A percentile compares a stretch with the other conserved stretches of the same genome.
phyloP scores from a whole-genome alignment of 1,140 invertebrate species.

The Ceratoteleas bidentatus region DNA sequence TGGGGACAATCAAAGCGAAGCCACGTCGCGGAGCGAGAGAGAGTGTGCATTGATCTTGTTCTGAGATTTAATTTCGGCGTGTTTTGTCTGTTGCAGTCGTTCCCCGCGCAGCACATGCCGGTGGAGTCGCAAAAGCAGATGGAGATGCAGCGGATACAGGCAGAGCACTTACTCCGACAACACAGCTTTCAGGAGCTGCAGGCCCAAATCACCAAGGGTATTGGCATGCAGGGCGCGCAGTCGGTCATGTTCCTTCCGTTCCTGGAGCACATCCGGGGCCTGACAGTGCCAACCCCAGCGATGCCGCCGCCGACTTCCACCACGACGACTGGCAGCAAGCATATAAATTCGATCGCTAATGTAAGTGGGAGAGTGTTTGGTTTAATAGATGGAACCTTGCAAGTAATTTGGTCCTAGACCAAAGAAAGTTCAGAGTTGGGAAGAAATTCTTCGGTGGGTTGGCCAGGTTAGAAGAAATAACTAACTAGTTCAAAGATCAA shows the following conservation, averaged over 20 bases:
- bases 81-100: constrained; percentile 42
- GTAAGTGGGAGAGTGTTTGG: too few species aligned
- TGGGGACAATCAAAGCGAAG: too few species aligned
- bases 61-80: constrained; percentile 8
- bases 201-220: constrained; percentile 79
- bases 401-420: too few species aligned
- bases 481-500: too few species aligned
- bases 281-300: constrained; percentile 73
- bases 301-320: constrained; percentile 78
- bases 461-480: too few species aligned
- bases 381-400: too few species aligned
- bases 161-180: constrained; percentile 81
- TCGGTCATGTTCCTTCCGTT: constrained; percentile 84
- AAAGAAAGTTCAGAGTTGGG: too few species aligned
- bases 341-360: constrained; percentile 80
- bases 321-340: constrained; percentile 78
- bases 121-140: too few species aligned
- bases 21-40: too few species aligned
- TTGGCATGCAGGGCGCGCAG: constrained; percentile 79
- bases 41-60: background rate
- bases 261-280: constrained; percentile 82
- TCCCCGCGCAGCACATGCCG: too few species aligned
- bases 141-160: constrained; percentile 81
- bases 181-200: constrained; percentile 84
- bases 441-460: too few species aligned